Conservation (phyloP, 2,888 invertebrate species). For the Rhodophaea formosa region DNA sequence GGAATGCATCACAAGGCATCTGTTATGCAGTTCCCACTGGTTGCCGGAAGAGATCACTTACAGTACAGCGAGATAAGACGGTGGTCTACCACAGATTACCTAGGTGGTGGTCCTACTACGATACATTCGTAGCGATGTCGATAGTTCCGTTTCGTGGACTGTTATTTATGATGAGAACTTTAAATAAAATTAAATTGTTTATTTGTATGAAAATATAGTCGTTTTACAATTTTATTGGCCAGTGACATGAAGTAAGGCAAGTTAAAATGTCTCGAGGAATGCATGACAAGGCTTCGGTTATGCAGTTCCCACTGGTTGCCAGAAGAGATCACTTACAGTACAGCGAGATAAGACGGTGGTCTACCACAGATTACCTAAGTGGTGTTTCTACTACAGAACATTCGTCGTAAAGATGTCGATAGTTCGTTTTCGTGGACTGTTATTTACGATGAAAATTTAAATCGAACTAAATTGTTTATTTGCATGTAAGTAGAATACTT, state of each 20-base stretch:
- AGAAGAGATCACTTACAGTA: constrained; percentile 20
- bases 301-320: constrained; percentile 14
- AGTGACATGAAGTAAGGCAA: too few species aligned
- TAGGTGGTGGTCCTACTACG: constrained; percentile 2
- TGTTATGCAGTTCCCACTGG: constrained; percentile 13
- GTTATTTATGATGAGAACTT: too few species aligned
- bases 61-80: constrained; percentile 11
- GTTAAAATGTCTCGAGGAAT: constrained; percentile 2
- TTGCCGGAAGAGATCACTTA: constrained; percentile 20
- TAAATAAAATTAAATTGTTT: too few species aligned
- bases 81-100: constrained; percentile 11
- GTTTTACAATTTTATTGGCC: too few species aligned
- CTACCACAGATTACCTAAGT: constrained; percentile 13
- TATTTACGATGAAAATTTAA: too few species aligned
- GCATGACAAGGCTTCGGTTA: constrained; percentile 11
- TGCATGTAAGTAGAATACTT: too few species aligned
- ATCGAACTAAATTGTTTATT: too few species aligned
- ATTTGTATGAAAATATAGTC: too few species aligned
- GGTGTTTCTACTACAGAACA: background rate
- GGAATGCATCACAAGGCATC: constrained; percentile 11
- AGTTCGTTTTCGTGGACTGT: background rate
- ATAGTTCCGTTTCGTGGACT: background rate
- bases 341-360: constrained; percentile 12
- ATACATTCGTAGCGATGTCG: background rate
- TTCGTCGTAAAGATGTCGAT: background rate